Percentiles rank a stretch among this genome's conserved stretches.
phyloP scores from a whole-genome alignment of 2,888 invertebrate species.

The Panorpa germanica region DNA sequence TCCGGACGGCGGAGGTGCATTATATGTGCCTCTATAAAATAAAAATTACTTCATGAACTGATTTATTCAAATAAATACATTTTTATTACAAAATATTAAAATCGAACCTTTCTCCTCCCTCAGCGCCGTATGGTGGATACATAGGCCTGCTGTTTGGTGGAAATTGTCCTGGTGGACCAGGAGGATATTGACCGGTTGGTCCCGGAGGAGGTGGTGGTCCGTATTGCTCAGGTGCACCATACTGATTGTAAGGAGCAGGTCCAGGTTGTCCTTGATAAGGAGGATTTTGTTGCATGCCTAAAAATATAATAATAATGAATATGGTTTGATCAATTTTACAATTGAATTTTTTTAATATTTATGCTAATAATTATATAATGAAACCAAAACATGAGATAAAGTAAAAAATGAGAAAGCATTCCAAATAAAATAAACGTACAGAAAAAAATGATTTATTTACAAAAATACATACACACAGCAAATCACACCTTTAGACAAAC shows the following conservation, averaged over 20 bases:
- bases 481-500: too few relatives aligned
- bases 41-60: conserved; percentile 2
- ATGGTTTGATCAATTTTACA: background rate
- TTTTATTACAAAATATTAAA: conserved; percentile 4
- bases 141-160: conserved; percentile 57
- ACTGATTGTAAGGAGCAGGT: conserved; percentile 41
- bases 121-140: conserved; percentile 57
- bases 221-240: conserved; percentile 40
- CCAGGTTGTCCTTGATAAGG: conserved; percentile 41
- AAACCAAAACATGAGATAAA: too few relatives aligned
- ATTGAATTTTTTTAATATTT: background rate
- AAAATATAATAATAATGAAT: conserved; percentile 8
- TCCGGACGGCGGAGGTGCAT: conserved; percentile 8
- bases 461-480: too few relatives aligned
- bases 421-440: too few relatives aligned
- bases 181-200: conserved; percentile 36
- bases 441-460: too few relatives aligned
- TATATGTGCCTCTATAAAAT: conserved; percentile 6
- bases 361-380: conserved; percentile 1
- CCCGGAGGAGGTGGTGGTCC: conserved; percentile 30
- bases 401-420: too few relatives aligned
- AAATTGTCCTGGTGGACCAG: conserved; percentile 31
- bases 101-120: conserved; percentile 43
- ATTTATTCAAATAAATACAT: conserved; percentile 10
- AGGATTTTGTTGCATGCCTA: too few relatives aligned